Evolutionary conservation across 2,113 vertebrate species (phyloP).

Genomic region (Jaculus jaculus): DNA sequence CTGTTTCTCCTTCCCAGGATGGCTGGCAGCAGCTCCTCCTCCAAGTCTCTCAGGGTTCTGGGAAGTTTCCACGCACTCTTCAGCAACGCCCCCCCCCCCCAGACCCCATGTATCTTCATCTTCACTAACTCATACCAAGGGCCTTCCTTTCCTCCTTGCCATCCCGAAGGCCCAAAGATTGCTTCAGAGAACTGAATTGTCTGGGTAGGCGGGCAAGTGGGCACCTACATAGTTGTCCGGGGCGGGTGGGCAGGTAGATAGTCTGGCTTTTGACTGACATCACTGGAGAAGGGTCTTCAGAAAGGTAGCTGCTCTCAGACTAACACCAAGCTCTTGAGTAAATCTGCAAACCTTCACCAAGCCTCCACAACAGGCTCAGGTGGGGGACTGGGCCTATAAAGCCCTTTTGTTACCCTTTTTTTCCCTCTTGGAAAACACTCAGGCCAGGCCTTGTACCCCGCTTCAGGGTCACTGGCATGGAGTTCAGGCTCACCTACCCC

Average conservation of each 20-base stretch:
- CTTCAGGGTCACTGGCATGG: background rate
- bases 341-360: conserved; percentile 7
- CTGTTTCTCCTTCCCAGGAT: conserved; percentile 12
- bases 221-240: background rate
- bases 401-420: conserved; percentile 55
- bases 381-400: background rate
- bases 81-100: no score
- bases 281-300: conserved; percentile 16
- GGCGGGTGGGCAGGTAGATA: background rate
- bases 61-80: background rate
- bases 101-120: background rate
- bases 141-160: background rate
- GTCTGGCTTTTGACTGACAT: background rate
- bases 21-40: background rate
- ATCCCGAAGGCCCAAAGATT: background rate
- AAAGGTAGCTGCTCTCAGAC: background rate
- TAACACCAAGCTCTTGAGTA: background rate
- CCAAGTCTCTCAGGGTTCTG: background rate
- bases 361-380: background rate
- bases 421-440: background rate
- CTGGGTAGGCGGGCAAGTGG: background rate
- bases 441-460: background rate
- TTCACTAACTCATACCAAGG: background rate
- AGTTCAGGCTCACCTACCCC: background rate
- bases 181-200: background rate